Evolutionary conservation across 2,797 vertebrate species (phyloP), one percentile per base, ranked within the genome.

Genomic region (Novumbra hubbsi): DNA sequence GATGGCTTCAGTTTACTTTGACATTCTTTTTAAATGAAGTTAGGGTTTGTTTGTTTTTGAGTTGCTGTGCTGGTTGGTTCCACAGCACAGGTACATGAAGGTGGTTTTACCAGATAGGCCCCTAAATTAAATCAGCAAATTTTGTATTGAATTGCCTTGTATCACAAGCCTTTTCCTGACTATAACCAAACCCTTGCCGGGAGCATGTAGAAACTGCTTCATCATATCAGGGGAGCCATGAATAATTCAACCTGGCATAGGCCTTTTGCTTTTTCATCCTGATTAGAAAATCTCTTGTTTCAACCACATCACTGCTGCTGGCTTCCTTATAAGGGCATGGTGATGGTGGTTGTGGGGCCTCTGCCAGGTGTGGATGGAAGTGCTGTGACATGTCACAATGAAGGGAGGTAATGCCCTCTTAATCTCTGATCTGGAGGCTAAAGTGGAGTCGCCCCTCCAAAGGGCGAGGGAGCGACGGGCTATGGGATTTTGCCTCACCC

Each of bases 271-370:
- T 27, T 52, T 71, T 45, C 72, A 65, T 34, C 28, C 71, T 50
- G 57, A 55, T 72, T 73, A 70, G 55, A 66, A 45, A 73, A 70
- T 76, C 74, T 71, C 55, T 73, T 73, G 68, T 84, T 78, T 84
- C 71, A 81, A 82, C 81, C 79, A 79, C 83, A 69, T 65, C 30
- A 68, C 57, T 16, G 19, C 65, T 30, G 69, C 78, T 68, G 48
- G 15, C 49, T 75, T 55, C 45, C 72, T 81, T 80, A 79, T 76
- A 84, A 74, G 72, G 73, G 34, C 70, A 32, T n/a, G 19, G 72
- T 27, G 24, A 52, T 21, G 8, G 41, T 9, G 41, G 21, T 64
- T 80, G 60, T n/a, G 62, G 67, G 27, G 62, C 41, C 78, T 74
- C 60, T 66, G 68, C 68, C 65, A 72, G 41, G 15, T 49, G 28